Conservation (phyloP, 1,140 invertebrate species). For the Andricus grossulariae region DNA sequence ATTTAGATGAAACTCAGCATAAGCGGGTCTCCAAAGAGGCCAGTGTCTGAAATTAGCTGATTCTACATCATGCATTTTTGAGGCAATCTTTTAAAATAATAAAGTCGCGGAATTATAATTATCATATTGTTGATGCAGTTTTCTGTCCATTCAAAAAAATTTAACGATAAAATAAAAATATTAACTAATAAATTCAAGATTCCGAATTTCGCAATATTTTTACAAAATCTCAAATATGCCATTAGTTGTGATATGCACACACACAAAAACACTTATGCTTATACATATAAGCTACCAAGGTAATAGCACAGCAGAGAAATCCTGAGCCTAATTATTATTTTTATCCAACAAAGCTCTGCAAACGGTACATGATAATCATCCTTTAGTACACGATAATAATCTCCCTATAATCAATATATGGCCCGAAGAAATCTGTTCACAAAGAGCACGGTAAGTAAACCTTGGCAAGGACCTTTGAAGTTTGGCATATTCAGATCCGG, state of each 20-base stretch:
- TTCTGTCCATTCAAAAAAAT: no score
- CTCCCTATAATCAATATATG: conserved; percentile 11
- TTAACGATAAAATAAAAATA: no score
- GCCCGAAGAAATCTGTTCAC: conserved; percentile 7
- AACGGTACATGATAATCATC: conserved; percentile 23
- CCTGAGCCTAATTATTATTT: conserved; percentile 6
- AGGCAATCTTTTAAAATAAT: no score
- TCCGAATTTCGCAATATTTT: not conserved
- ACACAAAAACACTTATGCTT: not conserved
- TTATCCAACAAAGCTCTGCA: not conserved
- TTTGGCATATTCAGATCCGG: conserved; percentile 23
- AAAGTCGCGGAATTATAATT: no score
- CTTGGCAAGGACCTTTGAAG: conserved; percentile 15
- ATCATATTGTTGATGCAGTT: no score
- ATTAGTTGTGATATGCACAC: no score
- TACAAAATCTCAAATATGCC: no score
- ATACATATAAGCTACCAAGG: not conserved
- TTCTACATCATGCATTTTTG: no score
- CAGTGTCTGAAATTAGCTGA: no score
- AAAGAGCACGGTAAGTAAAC: not conserved
- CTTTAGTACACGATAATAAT: conserved; percentile 23
- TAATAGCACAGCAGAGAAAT: not conserved
- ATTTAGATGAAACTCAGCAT: no score
- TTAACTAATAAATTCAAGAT: no score
- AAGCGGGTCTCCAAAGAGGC: no score